A percentile compares a stretch with the other conserved stretches of the same genome.
Evolutionary conservation across 2,888 invertebrate species (phyloP).

Genomic region (Cancer borealis): DNA sequence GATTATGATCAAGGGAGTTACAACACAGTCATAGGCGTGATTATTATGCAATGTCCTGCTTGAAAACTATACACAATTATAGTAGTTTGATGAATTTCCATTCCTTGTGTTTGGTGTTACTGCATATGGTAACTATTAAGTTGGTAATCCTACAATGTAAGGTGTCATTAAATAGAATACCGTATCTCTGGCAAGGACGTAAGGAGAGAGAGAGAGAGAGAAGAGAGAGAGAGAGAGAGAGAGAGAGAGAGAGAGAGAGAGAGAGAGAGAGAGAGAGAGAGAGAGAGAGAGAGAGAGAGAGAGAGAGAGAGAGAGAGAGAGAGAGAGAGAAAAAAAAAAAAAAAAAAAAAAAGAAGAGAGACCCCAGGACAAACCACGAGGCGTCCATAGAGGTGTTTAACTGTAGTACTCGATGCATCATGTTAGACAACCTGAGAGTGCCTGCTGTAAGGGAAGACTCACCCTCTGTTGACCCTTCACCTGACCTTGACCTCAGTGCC

Average conservation of each 20-base stretch:
- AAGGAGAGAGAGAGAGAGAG: too few relatives aligned
- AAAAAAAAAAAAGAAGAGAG: not conserved
- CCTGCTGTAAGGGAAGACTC: constrained; percentile 24
- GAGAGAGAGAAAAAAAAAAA: not conserved
- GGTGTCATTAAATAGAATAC: too few relatives aligned
- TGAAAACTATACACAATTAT: too few relatives aligned
- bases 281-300: constrained; percentile 32
- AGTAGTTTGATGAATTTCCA: too few relatives aligned
- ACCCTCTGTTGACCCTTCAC: not conserved
- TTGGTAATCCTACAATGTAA: too few relatives aligned
- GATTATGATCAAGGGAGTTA: too few relatives aligned
- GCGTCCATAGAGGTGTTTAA: not conserved
- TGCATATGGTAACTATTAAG: too few relatives aligned
- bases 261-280: constrained; percentile 31
- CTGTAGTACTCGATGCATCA: not conserved
- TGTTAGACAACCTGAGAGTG: constrained; percentile 3
- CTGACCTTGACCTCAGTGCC: constrained; percentile 6
- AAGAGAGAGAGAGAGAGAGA: not conserved
- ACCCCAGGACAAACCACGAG: not conserved
- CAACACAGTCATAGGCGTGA: too few relatives aligned
- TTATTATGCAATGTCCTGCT: too few relatives aligned
- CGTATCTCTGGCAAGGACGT: too few relatives aligned
- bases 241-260: not conserved
- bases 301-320: constrained; percentile 21
- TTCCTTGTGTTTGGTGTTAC: too few relatives aligned